These are phyloP conservation scores for Zosterops japonicus DNA, from an alignment of 2,113 vertebrate species.

Conservation along the genomic window DNA sequence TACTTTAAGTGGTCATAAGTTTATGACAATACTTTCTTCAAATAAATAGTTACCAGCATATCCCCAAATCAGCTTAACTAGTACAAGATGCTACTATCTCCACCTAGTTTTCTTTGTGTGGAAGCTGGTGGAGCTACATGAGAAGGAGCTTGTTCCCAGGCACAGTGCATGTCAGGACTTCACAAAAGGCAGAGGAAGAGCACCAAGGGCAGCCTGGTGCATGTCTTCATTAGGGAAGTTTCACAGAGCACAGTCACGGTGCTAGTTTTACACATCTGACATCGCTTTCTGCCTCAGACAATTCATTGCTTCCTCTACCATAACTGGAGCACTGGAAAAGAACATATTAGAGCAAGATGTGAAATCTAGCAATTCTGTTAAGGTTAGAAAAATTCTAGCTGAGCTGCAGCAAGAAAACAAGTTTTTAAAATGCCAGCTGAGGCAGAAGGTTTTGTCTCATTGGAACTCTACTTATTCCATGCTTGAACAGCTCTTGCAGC, in stretches of 20 bases:
- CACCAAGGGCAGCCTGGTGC: neutral
- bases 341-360: conserved; percentile 25
- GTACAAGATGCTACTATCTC: rapidly evolving
- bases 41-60: neutral
- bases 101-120: neutral
- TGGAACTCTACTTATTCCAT: conserved; percentile 71
- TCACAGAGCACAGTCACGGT: neutral
- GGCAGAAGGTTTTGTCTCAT: conserved; percentile 75
- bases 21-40: neutral
- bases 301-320: neutral
- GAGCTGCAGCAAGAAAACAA: conserved; percentile 71
- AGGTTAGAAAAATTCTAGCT: conserved; percentile 69
- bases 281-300: neutral
- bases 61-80: neutral
- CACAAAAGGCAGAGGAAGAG: neutral
- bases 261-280: neutral
- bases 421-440: conserved; percentile 77
- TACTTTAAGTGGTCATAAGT: neutral
- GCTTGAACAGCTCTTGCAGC: conserved; percentile 69
- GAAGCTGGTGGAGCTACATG: neutral
- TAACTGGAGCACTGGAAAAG: neutral
- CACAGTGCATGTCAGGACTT: neutral
- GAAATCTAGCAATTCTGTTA: conserved; percentile 54
- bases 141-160: neutral
- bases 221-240: neutral